Base-by-base conservation (phyloP, 2,888 invertebrate species). In the Balanococcus diminutus region DNA sequence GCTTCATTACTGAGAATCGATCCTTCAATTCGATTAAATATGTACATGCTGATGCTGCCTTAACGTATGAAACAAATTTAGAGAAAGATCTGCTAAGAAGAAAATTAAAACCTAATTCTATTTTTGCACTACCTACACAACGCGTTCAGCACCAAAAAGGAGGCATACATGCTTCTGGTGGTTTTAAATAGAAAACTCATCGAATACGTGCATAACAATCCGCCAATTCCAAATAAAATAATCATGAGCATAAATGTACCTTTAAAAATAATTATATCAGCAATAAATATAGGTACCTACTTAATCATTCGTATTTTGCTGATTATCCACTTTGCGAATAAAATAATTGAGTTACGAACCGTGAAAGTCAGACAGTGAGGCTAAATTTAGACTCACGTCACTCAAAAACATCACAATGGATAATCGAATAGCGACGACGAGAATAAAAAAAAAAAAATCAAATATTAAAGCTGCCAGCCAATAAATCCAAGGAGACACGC, bases 401-500 rank as follows among this genome's bases (percentile, higher is more conserved):
- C 84, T 87, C 46, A 31, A 25, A 3, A 39, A 36, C 32, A 82
- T 81, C 5, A 87, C 42, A 1, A n/a, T 4, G 0, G 39, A 0
- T 14, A 86, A 11, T 25, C 86, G 61, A 11, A 75, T 22, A 14
- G 84, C 4, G n/a, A 86, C 4, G 42, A 87, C 79, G 6, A 87
- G 0, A 16, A 88, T 39, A 82, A 87, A 89, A 6, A 91, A 28
- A 0, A 91, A 0, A 8, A 91, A 88, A 90, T 95, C 95, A 88
- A 92, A 92, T 0, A 91, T 1, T 75, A 93, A 92, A 83, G 92
- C 92, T 3, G 92, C 90, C 1, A 91, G 61, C 95, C 95, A 96
- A 89, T 94, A 94, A 8, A 91, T 90, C 16, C 89, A 88, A 0
- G 92, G 90, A 0, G 92, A 90, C 36, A 94, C 92, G 2, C 94